These are phyloP conservation scores for Drosophila tanythrix DNA, from an alignment of 2,888 invertebrate species.

Conservation along the genomic window DNA sequence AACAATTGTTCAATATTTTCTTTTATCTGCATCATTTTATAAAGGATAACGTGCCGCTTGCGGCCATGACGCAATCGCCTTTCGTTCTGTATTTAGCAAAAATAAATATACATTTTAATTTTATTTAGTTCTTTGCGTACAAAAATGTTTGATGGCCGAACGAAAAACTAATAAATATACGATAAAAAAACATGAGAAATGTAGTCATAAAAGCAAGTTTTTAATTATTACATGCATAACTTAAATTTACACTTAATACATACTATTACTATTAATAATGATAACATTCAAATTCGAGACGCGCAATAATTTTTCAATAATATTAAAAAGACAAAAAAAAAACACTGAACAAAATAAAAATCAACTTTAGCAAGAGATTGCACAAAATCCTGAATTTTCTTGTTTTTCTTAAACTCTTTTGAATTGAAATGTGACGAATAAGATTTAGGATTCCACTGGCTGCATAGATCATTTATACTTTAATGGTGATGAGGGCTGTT, in stretches of 20 bases:
- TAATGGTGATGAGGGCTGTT: neutral
- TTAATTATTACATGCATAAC: slow-evolving; percentile 55
- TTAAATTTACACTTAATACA: slow-evolving; percentile 47
- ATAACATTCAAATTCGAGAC: slow-evolving; percentile 56
- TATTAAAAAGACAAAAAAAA: slow-evolving; percentile 8
- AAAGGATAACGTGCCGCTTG: slow-evolving; percentile 37
- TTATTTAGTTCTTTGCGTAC: slow-evolving; percentile 37
- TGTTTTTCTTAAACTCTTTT: neutral
- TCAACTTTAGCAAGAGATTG: slow-evolving; percentile 24
- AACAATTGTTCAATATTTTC: slow-evolving; percentile 46
- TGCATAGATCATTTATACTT: neutral
- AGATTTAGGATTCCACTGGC: neutral
- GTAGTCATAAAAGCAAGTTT: slow-evolving; percentile 49
- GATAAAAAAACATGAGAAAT: slow-evolving; percentile 17
- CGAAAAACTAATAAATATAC: slow-evolving; percentile 29
- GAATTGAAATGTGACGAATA: neutral
- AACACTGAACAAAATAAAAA: slow-evolving; percentile 17
- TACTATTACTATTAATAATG: slow-evolving; percentile 47
- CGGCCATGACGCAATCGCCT: slow-evolving; percentile 43
- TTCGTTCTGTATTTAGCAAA: slow-evolving; percentile 67
- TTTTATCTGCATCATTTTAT: slow-evolving; percentile 32
- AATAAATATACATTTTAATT: slow-evolving; percentile 41
- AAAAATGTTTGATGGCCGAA: slow-evolving; percentile 24
- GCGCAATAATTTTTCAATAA: slow-evolving; percentile 62
- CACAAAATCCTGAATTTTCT: slow-evolving; percentile 7